A percentile compares a stretch with the other conserved stretches of the same genome.
These are phyloP conservation scores for Mesocentrotus franciscanus DNA, from an alignment of 53 echinoderm and acorn worm species.

Conservation along the genomic window DNA sequence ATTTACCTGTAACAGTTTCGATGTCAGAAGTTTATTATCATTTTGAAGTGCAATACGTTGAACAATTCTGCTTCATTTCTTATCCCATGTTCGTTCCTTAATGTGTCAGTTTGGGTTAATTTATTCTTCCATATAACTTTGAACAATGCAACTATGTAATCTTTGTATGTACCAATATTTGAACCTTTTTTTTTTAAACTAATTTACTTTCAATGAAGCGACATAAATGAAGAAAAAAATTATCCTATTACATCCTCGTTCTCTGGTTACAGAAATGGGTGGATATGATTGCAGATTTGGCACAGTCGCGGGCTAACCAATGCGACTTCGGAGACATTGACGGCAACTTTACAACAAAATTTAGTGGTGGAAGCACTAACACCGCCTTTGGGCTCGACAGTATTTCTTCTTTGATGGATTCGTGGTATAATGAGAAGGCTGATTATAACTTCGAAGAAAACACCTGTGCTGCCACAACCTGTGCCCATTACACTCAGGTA, in stretches of 20 bases:
- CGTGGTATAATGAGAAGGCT: neutral
- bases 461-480: neutral
- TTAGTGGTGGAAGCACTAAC: neutral
- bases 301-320: conserved; percentile 42
- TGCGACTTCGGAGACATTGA: neutral
- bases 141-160: too few relatives aligned
- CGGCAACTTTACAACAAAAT: neutral
- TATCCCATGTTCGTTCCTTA: too few relatives aligned
- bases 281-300: neutral
- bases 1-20: too few relatives aligned
- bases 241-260: too few relatives aligned
- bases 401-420: neutral
- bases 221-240: too few relatives aligned
- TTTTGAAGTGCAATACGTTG: too few relatives aligned
- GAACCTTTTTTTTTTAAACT: neutral
- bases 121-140: too few relatives aligned
- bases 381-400: neutral
- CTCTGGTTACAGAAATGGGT: neutral
- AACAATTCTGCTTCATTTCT: too few relatives aligned
- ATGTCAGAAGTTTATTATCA: too few relatives aligned
- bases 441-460: conserved; percentile 14
- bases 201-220: too few relatives aligned
- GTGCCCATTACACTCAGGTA: neutral
- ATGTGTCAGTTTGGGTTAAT: too few relatives aligned
- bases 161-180: neutral